phyloP scores from a whole-genome alignment of 2,888 invertebrate species.

The Diaphora mendica region DNA sequence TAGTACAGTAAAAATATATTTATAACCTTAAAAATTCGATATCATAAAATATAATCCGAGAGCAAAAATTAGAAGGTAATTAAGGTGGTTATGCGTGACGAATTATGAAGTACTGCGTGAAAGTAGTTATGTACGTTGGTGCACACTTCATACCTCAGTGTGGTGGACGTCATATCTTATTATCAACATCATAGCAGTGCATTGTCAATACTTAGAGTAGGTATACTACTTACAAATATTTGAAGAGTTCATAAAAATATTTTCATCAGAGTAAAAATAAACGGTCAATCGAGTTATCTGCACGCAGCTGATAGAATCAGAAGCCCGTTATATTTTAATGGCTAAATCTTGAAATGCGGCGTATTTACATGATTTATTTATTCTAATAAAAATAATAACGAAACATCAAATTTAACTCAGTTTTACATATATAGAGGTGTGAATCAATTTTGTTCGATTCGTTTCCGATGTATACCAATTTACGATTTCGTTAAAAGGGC shows the following conservation, averaged over 20 bases:
- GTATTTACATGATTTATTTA: not conserved
- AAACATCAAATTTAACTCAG: conserved; percentile 1
- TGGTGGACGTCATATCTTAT: conserved; percentile 22
- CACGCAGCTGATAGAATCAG: not conserved
- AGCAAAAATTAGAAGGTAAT: conserved; percentile 41
- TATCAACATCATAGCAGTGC: conserved; percentile 16
- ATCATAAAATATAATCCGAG: conserved; percentile 39
- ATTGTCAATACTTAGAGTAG: conserved; percentile 15
- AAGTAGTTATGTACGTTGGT: conserved; percentile 14
- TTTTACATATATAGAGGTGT: not conserved
- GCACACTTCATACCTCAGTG: conserved; percentile 12
- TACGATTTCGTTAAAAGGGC: not conserved
- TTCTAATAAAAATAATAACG: conserved; percentile 3
- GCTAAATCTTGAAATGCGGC: conserved; percentile 1
- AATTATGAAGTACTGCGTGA: conserved; percentile 30
- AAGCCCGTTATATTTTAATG: not conserved
- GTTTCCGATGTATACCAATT: conserved; percentile 1
- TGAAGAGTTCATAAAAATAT: not conserved
- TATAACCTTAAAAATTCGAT: conserved; percentile 9
- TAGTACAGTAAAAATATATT: no score
- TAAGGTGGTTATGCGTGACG: conserved; percentile 40
- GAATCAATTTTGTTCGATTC: not conserved
- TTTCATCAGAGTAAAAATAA: not conserved
- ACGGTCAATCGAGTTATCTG: not conserved
- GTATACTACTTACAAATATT: not conserved